Conservation (phyloP, 1,140 invertebrate species). For the Ooceraea biroi region DNA sequence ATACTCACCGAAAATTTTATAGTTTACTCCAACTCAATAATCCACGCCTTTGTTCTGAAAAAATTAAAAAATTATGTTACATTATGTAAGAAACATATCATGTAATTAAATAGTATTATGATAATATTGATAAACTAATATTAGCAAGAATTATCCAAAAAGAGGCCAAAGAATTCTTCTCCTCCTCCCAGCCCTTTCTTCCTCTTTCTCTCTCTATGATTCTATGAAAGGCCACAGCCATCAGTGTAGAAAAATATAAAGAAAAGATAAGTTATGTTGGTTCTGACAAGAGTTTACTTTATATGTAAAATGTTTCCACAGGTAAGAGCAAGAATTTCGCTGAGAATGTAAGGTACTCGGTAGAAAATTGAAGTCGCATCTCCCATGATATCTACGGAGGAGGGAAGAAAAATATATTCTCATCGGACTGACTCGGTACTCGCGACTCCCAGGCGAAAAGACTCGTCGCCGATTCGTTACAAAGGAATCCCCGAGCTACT, state of each 20-base stretch:
- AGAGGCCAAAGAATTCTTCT: no score
- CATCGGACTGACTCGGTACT: constrained; percentile 29
- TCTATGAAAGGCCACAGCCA: no score
- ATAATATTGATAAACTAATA: no score
- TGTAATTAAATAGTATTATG: background rate
- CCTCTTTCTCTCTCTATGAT: no score
- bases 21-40: constrained; percentile 14
- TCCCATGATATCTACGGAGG: background rate
- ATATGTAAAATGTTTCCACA: background rate
- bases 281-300: background rate
- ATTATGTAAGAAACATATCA: background rate
- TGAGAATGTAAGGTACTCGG: background rate
- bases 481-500: constrained; percentile 75
- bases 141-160: no score
- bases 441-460: constrained; percentile 46
- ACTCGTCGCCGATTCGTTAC: constrained; percentile 66
- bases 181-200: no score
- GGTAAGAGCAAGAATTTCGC: background rate
- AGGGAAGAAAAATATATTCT: constrained; percentile 40
- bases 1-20: constrained; percentile 44
- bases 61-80: constrained; percentile 20
- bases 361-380: constrained; percentile 33
- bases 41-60: constrained; percentile 22
- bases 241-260: no score
- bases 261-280: no score